Conservation (phyloP, 2,113 vertebrate species). For the Limnothrissa miodon region DNA sequence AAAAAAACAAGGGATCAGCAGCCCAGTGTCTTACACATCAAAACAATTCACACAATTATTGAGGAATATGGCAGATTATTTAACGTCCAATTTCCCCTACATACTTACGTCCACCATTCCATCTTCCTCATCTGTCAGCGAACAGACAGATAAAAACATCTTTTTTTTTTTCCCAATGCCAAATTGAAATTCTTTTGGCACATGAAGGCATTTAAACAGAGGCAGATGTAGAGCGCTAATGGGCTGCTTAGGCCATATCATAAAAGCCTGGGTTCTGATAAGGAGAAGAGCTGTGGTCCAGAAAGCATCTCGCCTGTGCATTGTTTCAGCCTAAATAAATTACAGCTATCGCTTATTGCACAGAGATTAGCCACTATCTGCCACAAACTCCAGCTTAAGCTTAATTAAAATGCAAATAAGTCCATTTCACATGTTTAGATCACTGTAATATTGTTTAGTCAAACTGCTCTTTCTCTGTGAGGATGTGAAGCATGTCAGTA, state of each 20-base stretch:
- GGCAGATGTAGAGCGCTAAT: conserved; percentile 62
- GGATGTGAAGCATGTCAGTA: background rate
- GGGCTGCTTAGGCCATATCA: conserved; percentile 55
- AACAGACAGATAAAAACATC: conserved; percentile 5
- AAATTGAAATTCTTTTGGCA: conserved; percentile 64
- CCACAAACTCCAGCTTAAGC: conserved; percentile 49
- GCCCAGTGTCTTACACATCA: background rate
- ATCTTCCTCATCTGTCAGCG: background rate
- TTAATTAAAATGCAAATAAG: conserved; percentile 53
- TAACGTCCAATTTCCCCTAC: background rate
- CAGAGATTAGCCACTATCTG: conserved; percentile 65
- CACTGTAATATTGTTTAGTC: conserved; percentile 43
- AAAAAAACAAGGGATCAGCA: background rate
- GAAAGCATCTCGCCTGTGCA: conserved; percentile 55
- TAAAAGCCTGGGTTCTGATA: conserved; percentile 53
- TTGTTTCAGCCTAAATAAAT: conserved; percentile 66
- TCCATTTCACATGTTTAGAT: conserved; percentile 51
- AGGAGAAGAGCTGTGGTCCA: conserved; percentile 56
- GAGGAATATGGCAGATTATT: background rate
- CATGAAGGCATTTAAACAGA: conserved; percentile 62
- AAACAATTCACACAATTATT: background rate
- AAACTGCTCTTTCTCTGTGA: conserved; percentile 13
- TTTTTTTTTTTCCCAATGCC: conserved; percentile 64
- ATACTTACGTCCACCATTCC: background rate
- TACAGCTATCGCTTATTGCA: conserved; percentile 57